A percentile compares a stretch with the other conserved stretches of the same genome.
phyloP scores from a whole-genome alignment of 2,113 vertebrate genomes.

The Aplodontia rufa region DNA sequence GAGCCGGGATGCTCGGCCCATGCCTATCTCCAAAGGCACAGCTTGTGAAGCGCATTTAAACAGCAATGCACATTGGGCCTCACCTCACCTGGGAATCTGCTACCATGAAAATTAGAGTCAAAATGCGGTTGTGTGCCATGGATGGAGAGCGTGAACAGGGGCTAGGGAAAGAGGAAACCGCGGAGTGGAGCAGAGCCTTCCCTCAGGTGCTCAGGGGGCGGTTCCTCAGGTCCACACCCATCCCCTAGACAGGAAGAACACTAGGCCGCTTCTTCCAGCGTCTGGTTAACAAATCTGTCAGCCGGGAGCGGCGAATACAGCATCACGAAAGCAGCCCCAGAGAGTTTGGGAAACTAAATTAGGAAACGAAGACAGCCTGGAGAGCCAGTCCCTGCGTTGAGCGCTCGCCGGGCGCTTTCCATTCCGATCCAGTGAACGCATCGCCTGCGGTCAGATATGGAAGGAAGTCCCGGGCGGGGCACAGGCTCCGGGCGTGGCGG shows the following conservation, averaged over 20 bases:
- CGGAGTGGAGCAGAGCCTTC: too few relatives aligned
- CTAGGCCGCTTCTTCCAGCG: rapidly evolving
- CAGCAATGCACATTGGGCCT: too few relatives aligned
- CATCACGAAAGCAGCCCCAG: rapidly evolving
- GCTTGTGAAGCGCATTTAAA: not conserved
- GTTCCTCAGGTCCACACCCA: too few relatives aligned
- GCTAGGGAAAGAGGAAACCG: rapidly evolving
- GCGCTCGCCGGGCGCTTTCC: not conserved
- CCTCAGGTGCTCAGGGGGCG: not conserved
- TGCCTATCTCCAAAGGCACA: not conserved
- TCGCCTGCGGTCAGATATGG: not conserved
- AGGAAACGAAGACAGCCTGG: not conserved
- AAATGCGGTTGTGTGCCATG: too few relatives aligned
- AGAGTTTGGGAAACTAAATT: not conserved
- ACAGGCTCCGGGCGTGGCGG: not conserved
- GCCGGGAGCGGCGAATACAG: rapidly evolving
- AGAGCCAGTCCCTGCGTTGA: not conserved
- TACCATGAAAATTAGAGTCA: too few relatives aligned
- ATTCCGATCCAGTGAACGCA: not conserved
- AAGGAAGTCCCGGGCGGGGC: not conserved
- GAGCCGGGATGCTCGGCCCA: too few relatives aligned
- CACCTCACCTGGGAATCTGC: not conserved
- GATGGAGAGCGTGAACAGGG: not conserved
- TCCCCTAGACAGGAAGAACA: too few relatives aligned
- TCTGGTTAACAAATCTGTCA: not conserved